Evolutionary conservation across 2,797 vertebrate genomes (phyloP).

Genomic region (Phalanger gymnotis): DNA sequence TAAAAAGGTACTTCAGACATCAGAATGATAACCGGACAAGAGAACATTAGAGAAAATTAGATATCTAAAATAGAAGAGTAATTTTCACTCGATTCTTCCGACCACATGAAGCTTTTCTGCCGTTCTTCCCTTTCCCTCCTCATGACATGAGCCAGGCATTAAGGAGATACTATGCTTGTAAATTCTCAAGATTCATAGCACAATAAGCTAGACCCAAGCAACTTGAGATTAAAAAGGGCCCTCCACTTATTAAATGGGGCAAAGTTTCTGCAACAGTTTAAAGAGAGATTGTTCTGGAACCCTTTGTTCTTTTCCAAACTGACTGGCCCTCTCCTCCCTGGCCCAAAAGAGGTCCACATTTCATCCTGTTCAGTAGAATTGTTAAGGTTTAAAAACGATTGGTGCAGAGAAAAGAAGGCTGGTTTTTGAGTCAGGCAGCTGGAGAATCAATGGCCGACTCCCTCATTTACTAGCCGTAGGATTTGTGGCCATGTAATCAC

Average conservation of each 20-base stretch:
- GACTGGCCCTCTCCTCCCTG: background rate
- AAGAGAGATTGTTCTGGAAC: conserved; percentile 18
- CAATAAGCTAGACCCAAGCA: conserved; percentile 57
- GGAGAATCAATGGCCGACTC: background rate
- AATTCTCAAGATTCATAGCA: conserved; percentile 65
- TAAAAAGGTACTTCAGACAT: conserved; percentile 74
- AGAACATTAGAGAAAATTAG: conserved; percentile 79
- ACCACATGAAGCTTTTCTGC: conserved; percentile 62
- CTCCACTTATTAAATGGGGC: conserved; percentile 3
- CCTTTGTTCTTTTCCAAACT: background rate
- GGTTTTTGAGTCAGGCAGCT: background rate
- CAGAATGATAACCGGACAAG: conserved; percentile 65
- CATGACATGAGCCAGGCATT: conserved; percentile 44
- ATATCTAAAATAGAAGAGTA: conserved; percentile 75
- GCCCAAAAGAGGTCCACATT: background rate
- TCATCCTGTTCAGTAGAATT: background rate
- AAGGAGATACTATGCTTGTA: conserved; percentile 57
- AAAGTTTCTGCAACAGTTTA: conserved; percentile 27
- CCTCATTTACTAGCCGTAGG: background rate
- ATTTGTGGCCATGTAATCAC: background rate
- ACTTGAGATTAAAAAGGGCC: conserved; percentile 22
- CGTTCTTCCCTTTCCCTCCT: conserved; percentile 38
- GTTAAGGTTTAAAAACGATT: background rate
- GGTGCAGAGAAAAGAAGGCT: background rate
- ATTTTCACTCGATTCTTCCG: conserved; percentile 76